Conservation (phyloP, 1,140 invertebrate genomes). For the Armadillidium nasatum region DNA sequence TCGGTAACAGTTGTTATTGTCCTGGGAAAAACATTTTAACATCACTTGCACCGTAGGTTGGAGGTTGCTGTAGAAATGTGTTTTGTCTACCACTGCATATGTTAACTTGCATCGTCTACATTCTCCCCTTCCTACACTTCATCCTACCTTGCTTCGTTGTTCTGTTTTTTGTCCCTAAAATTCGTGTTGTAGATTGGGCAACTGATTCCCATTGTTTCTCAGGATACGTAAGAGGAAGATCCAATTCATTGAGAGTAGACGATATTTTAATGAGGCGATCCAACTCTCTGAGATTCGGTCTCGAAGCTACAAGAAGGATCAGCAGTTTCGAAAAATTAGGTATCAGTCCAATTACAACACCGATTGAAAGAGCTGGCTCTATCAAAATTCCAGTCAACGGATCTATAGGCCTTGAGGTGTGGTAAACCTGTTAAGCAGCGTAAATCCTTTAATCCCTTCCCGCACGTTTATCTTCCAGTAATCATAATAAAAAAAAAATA, state of each 20-base stretch:
- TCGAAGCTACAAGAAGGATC: conserved; percentile 59
- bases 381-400: conserved; percentile 79
- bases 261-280: conserved; percentile 75
- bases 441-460: not conserved
- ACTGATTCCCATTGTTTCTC: conserved; percentile 13
- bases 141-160: not conserved
- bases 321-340: conserved; percentile 81
- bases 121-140: not conserved
- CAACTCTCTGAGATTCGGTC: conserved; percentile 63
- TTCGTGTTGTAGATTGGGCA: not conserved
- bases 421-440: conserved; percentile 56
- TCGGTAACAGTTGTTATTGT: too few relatives aligned
- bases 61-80: too few relatives aligned
- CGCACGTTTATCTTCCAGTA: not conserved
- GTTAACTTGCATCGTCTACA: not conserved
- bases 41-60: too few relatives aligned
- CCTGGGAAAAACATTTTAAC: too few relatives aligned
- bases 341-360: conserved; percentile 57
- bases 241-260: conserved; percentile 77
- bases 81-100: too few relatives aligned
- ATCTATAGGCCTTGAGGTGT: conserved; percentile 77
- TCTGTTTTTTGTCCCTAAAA: not conserved
- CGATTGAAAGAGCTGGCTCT: conserved; percentile 48
- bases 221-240: conserved; percentile 60
- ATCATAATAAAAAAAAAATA: not conserved